A percentile compares a stretch with the other conserved stretches of the same genome.
Conservation (phyloP, 2,113 vertebrate genomes). For the Steatornis caripensis region DNA sequence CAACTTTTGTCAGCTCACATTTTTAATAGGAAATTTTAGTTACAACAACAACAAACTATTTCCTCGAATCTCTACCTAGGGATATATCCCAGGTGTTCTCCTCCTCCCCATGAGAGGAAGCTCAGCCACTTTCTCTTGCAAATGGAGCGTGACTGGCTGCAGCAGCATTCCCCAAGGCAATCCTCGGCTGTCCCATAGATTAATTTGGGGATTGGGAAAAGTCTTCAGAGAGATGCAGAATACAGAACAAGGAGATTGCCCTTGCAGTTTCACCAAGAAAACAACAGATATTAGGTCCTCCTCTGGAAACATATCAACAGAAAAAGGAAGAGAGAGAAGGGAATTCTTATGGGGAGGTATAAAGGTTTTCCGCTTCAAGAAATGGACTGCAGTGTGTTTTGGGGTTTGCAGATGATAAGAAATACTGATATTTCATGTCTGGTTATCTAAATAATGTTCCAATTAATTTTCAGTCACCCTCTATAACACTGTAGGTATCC, state of each 20-base stretch:
- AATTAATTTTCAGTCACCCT: not conserved
- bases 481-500: not conserved
- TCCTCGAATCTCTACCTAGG: not conserved
- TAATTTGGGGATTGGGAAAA: not conserved
- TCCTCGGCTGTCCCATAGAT: too few species aligned
- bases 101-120: not conserved
- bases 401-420: not conserved
- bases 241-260: not conserved
- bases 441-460: not conserved
- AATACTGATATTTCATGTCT: not conserved
- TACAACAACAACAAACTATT: not conserved
- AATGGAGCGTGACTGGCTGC: not conserved
- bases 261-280: not conserved
- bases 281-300: not conserved
- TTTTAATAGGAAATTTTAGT: not conserved
- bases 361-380: not conserved
- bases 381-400: not conserved
- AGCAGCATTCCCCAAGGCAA: not conserved
- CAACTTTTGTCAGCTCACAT: too few species aligned
- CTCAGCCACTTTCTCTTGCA: not conserved
- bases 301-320: not conserved
- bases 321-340: not conserved
- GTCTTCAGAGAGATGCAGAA: not conserved
- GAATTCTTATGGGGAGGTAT: rapidly evolving
- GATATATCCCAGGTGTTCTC: not conserved